Evolutionary conservation across 2,888 invertebrate genomes (phyloP), one percentile per base, ranked within the genome.

Genomic region (Dynastes grantii): DNA sequence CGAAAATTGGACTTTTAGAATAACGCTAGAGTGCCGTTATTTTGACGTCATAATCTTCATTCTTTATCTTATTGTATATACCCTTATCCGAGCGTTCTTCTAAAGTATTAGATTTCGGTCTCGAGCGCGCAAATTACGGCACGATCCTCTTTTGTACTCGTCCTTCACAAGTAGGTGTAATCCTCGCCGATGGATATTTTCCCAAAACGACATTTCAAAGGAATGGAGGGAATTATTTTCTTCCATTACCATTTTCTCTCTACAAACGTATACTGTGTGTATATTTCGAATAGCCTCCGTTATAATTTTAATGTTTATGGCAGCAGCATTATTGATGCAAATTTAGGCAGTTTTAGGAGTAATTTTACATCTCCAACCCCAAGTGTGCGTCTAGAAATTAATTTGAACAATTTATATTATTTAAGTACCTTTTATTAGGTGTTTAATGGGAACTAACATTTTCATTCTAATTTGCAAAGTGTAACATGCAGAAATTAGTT

Each of bases 1-100:
- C 61, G 61, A 75, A 75, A 75, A 75, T 75, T 75, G 61, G 61
- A 61, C 73, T 75, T 61, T 75, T 75, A 61, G 61, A 63, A 75
- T 75, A 61, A 75, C 73, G 49, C 13, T n/a, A 49, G 45, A 27
- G 73, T 49, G 45, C 63, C 49, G 63, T 75, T 27, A 49, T 45
- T 45, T 58, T 40, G 32, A 40, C 61, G 27, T 27, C 45, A 55
- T 61, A 53, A 75, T 75, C 61, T 73, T 53, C 22, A 13, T 16
- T 27, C 40, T 37, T 32, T 61, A 45, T 61, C 45, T 40, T 45
- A 49, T 61, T 75, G 61, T 63, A 29, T 51, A 68, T 11, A 32
- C 32, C 29, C 29, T 29, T 22, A 2, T 63, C 63, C 27, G 4
- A 22, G 6, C 13, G 5, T 29, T 13, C 63, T 11, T 32, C 11